Evolutionary conservation across 2,797 vertebrate genomes (phyloP).

Genomic region (Cynopterus sphinx): DNA sequence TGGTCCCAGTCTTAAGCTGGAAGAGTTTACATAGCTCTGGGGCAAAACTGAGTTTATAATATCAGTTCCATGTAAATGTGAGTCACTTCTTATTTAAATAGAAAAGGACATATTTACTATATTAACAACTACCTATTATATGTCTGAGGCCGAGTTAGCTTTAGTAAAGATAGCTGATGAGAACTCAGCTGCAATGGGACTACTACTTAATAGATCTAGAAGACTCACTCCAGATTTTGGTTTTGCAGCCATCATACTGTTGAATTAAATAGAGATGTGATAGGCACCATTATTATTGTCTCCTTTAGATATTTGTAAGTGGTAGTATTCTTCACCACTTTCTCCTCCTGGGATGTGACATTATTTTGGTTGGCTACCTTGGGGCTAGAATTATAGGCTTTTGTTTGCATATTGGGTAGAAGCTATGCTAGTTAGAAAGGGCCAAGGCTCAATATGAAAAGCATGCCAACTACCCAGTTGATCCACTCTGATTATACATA

Average conservation of each 20-base stretch:
- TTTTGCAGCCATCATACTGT: neutral
- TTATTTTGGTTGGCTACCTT: neutral
- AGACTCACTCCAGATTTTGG: neutral
- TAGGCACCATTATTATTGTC: neutral
- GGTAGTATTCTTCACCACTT: neutral
- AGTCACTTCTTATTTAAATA: neutral
- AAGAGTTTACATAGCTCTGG: neutral
- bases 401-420: neutral
- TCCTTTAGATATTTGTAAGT: neutral
- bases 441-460: neutral
- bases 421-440: neutral
- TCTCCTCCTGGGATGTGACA: too few species aligned
- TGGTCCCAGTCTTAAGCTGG: neutral
- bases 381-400: neutral
- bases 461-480: neutral
- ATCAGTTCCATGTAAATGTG: neutral
- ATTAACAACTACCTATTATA: neutral
- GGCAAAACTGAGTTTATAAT: neutral
- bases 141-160: neutral
- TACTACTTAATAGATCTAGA: neutral
- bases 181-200: neutral
- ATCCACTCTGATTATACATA: neutral
- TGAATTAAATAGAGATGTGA: neutral
- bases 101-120: neutral
- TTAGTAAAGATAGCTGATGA: neutral